phyloP scores from a whole-genome alignment of 1,140 invertebrate species.

The Ceratina japonica region DNA sequence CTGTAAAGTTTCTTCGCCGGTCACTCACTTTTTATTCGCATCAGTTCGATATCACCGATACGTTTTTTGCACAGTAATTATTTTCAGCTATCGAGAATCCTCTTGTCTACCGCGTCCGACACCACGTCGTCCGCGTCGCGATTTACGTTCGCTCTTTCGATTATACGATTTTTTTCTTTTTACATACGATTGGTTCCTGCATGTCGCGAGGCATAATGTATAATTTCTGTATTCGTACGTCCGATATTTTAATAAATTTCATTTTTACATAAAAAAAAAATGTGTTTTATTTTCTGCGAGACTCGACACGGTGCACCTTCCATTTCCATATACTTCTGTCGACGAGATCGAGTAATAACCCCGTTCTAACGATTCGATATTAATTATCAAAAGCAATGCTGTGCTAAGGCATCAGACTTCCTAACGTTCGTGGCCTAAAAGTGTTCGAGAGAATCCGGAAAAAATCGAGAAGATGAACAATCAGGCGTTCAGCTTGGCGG shows the following conservation, averaged over 20 bases:
- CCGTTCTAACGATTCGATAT: conserved; percentile 28
- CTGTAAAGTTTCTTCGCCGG: not conserved
- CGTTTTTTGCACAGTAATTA: not conserved
- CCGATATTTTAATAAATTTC: conserved; percentile 40
- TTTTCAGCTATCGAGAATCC: not conserved
- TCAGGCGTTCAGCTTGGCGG: conserved; percentile 81
- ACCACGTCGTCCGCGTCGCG: too few species aligned
- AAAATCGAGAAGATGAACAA: conserved; percentile 78
- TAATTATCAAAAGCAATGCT: conserved; percentile 57
- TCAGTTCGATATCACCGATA: not conserved
- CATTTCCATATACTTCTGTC: not conserved
- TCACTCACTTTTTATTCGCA: not conserved
- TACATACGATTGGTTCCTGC: conserved; percentile 3
- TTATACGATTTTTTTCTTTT: conserved; percentile 4
- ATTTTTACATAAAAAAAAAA: not conserved
- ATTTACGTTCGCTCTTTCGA: not conserved
- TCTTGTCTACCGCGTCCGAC: not conserved
- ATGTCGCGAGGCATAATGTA: not conserved
- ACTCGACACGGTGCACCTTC: conserved; percentile 6
- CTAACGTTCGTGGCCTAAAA: conserved; percentile 52
- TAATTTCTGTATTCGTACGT: conserved; percentile 15
- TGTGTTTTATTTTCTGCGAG: conserved; percentile 32
- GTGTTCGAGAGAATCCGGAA: conserved; percentile 37
- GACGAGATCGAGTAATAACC: conserved; percentile 12
- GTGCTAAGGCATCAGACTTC: conserved; percentile 51